Evolutionary conservation across 1,140 invertebrate genomes (phyloP).

Genomic region (Ceratina australensis): DNA sequence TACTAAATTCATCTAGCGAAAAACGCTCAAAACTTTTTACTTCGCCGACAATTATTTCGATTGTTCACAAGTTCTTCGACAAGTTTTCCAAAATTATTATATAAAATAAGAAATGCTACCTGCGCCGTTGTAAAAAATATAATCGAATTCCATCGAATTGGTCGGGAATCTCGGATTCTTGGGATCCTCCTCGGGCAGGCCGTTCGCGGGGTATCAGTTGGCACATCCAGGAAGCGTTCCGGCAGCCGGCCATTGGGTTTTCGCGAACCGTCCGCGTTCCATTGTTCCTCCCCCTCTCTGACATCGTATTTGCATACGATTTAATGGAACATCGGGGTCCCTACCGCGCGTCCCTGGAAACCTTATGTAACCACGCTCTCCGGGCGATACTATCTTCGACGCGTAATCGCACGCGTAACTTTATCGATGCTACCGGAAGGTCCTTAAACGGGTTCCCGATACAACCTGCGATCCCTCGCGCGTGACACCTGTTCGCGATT

Average conservation of each 20-base stretch:
- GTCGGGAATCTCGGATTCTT: neutral
- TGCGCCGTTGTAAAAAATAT: too few species aligned
- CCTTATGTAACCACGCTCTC: slow-evolving; percentile 65
- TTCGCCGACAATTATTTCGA: too few species aligned
- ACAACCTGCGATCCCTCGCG: too few species aligned
- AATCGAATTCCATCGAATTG: too few species aligned
- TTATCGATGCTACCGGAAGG: slow-evolving; percentile 51
- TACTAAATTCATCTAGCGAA: too few species aligned
- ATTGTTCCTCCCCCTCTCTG: slow-evolving; percentile 60
- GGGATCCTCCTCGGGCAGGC: slow-evolving; percentile 12
- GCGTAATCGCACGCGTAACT: slow-evolving; percentile 63
- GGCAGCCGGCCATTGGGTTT: slow-evolving; percentile 54
- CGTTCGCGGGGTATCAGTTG: slow-evolving; percentile 32
- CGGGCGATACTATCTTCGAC: slow-evolving; percentile 66
- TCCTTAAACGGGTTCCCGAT: slow-evolving; percentile 11
- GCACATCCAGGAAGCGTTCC: slow-evolving; percentile 61
- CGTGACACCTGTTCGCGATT: too few species aligned
- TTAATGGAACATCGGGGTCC: slow-evolving; percentile 66
- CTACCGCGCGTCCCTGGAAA: slow-evolving; percentile 61
- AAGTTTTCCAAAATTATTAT: too few species aligned
- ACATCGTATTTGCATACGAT: slow-evolving; percentile 72
- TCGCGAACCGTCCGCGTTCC: slow-evolving; percentile 60
- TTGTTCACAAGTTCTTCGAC: too few species aligned
- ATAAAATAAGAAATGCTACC: too few species aligned
- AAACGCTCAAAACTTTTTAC: too few species aligned